Percentiles rank a stretch among this genome's conserved stretches.
Conservation (phyloP, 2,888 invertebrate species). For the Pandemis corylana region DNA sequence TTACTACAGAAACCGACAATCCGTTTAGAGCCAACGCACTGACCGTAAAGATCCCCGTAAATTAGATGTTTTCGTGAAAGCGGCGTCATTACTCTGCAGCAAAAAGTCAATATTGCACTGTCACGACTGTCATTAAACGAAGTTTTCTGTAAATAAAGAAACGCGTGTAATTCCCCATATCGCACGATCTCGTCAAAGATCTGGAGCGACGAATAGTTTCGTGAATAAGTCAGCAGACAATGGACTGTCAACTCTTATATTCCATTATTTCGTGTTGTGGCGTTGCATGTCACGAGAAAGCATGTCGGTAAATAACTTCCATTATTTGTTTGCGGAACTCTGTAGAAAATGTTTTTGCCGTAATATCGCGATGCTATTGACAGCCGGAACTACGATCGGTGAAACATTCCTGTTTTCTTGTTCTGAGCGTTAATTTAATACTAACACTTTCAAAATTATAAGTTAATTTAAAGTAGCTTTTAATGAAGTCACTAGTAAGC, state of each 20-base stretch:
- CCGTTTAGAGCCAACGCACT: slow-evolving; percentile 18
- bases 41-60: slow-evolving; percentile 34
- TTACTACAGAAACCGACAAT: slow-evolving; percentile 14
- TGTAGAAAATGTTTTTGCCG: slow-evolving; percentile 30
- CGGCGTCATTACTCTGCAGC: slow-evolving; percentile 58
- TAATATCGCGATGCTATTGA: slow-evolving; percentile 9
- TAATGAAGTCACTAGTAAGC: neutral
- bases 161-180: slow-evolving; percentile 75
- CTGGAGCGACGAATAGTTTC: slow-evolving; percentile 76
- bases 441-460: neutral
- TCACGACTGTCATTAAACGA: slow-evolving; percentile 79
- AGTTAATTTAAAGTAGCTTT: neutral
- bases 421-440: too few species aligned
- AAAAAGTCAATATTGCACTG: slow-evolving; percentile 61
- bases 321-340: slow-evolving; percentile 43
- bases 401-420: neutral
- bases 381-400: neutral
- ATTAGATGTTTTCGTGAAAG: slow-evolving; percentile 43
- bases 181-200: slow-evolving; percentile 74
- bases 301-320: slow-evolving; percentile 46
- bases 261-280: slow-evolving; percentile 61
- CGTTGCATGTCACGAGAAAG: slow-evolving; percentile 62
- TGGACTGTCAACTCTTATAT: slow-evolving; percentile 75
- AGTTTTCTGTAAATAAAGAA: slow-evolving; percentile 72
- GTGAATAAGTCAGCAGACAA: slow-evolving; percentile 82